Conservation (phyloP, 2,888 invertebrate genomes). For the Masnerella sp. region DNA sequence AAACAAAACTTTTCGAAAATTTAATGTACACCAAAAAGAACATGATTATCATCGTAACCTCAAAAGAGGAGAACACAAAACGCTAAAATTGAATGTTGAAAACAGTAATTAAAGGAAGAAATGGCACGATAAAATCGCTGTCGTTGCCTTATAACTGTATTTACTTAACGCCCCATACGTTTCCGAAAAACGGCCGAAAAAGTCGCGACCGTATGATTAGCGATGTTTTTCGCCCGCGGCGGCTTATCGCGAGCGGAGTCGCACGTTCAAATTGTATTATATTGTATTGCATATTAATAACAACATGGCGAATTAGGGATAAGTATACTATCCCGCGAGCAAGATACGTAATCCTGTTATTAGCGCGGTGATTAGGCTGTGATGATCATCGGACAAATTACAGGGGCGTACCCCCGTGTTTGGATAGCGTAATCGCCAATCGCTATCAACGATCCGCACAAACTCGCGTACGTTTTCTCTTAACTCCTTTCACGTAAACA, state of each 20-base stretch:
- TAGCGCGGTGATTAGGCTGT: slow-evolving; percentile 76
- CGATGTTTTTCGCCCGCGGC: slow-evolving; percentile 45
- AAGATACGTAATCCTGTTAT: slow-evolving; percentile 76
- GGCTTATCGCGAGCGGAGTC: slow-evolving; percentile 55
- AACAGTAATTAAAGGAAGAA: not conserved
- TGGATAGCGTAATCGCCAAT: slow-evolving; percentile 77
- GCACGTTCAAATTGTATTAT: slow-evolving; percentile 63
- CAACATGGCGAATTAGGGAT: slow-evolving; percentile 75
- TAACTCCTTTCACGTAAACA: slow-evolving; percentile 53
- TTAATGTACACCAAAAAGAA: no score
- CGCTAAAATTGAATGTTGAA: no score
- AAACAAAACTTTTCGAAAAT: no score
- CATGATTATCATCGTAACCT: no score
- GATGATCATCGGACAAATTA: slow-evolving; percentile 76
- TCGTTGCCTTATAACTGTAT: slow-evolving; percentile 14
- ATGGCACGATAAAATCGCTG: not conserved
- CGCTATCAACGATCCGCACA: slow-evolving; percentile 70
- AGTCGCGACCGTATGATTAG: slow-evolving; percentile 20
- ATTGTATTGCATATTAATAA: slow-evolving; percentile 72
- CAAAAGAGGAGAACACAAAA: no score
- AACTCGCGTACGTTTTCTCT: slow-evolving; percentile 62
- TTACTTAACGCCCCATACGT: slow-evolving; percentile 40
- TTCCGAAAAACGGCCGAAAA: slow-evolving; percentile 22
- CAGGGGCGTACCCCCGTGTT: slow-evolving; percentile 76
- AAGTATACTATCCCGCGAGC: slow-evolving; percentile 75